Conservation (phyloP, 2,113 vertebrate species). For the Elanoides forficatus region DNA sequence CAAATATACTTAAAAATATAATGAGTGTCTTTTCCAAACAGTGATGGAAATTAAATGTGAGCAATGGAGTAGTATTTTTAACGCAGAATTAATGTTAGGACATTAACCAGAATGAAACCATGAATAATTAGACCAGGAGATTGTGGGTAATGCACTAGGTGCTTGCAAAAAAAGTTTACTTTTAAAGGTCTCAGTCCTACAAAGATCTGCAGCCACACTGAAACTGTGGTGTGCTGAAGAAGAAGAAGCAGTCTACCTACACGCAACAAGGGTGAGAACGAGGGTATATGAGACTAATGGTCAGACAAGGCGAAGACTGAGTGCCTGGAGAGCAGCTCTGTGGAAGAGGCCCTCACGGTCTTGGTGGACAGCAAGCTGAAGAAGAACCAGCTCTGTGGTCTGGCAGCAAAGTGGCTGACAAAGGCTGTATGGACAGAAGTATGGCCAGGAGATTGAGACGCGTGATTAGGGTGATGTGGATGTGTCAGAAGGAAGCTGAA, state of each 20-base stretch:
- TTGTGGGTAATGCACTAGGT: not conserved
- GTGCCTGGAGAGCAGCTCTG: not conserved
- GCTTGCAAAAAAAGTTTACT: not conserved
- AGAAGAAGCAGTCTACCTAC: not conserved
- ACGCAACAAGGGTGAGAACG: rapidly evolving
- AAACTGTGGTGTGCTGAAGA: not conserved
- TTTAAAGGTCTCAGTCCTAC: not conserved
- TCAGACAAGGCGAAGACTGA: not conserved
- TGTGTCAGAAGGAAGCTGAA: not conserved
- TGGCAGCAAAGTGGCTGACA: not conserved
- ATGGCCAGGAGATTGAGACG: not conserved
- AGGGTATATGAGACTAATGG: not conserved
- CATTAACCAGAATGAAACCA: not conserved
- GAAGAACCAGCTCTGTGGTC: not conserved
- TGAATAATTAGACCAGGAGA: not conserved
- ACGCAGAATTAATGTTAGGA: not conserved
- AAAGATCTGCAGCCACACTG: not conserved
- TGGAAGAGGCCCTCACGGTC: not conserved
- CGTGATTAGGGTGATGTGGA: rapidly evolving
- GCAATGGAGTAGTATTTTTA: not conserved
- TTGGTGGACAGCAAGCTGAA: not conserved
- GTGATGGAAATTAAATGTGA: slow-evolving; percentile 11
- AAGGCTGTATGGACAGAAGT: not conserved
- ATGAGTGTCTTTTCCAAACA: not conserved
- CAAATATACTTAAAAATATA: slow-evolving; percentile 31